Percentiles rank a stretch among this genome's conserved stretches.
Evolutionary conservation across 2,113 vertebrate genomes (phyloP).

Genomic region (Varanus komodoensis): DNA sequence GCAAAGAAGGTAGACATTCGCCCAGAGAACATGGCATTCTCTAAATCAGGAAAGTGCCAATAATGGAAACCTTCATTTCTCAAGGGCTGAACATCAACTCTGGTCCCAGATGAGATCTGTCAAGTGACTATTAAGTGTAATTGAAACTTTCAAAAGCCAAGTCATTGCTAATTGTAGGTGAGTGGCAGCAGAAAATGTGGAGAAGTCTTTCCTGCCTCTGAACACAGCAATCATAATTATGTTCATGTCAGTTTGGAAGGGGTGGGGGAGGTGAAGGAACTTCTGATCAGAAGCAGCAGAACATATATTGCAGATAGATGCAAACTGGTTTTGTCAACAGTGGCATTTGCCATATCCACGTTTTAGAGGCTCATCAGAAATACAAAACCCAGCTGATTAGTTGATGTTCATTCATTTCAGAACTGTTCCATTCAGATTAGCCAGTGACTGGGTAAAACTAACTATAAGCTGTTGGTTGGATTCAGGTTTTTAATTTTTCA

Average conservation of each 20-base stretch:
- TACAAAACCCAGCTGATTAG: neutral
- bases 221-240: neutral
- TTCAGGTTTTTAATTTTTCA: neutral
- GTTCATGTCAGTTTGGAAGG: neutral
- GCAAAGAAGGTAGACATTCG: neutral
- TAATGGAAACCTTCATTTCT: conserved; percentile 20
- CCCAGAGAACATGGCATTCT: neutral
- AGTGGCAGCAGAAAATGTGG: conserved; percentile 4
- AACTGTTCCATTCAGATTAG: neutral
- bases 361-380: neutral
- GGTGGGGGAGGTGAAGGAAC: neutral
- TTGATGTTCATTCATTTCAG: neutral
- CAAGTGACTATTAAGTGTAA: conserved; percentile 39
- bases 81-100: neutral
- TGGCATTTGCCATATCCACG: neutral
- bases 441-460: neutral
- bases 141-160: conserved; percentile 19
- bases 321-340: neutral
- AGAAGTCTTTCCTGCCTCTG: neutral
- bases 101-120: conserved; percentile 24
- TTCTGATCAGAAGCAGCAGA: neutral
- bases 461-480: too few relatives aligned
- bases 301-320: neutral
- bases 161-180: conserved; percentile 10
- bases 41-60: conserved; percentile 1